A percentile compares a stretch with the other conserved stretches of the same genome.
These are phyloP conservation scores for Cantharis nigra DNA, from an alignment of 2,888 invertebrate species.

Conservation along the genomic window DNA sequence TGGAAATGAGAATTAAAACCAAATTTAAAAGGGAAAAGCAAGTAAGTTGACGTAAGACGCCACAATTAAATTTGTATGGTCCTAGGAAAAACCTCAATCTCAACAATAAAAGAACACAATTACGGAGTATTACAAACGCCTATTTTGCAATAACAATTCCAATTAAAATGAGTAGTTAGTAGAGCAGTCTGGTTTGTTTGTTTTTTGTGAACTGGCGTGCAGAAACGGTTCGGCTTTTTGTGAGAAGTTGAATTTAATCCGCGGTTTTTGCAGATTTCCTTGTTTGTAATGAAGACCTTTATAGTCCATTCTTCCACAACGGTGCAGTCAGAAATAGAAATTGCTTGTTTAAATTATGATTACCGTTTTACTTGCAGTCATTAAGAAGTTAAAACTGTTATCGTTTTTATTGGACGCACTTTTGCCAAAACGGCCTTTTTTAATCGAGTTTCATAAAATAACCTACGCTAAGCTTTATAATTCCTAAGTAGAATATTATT, in stretches of 20 bases:
- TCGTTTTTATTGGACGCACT: conserved; percentile 13
- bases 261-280: conserved; percentile 27
- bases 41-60: background rate
- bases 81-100: background rate
- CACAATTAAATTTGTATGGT: background rate
- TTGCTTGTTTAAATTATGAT: conserved; percentile 22
- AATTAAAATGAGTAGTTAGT: conserved; percentile 28
- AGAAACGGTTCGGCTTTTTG: conserved; percentile 14
- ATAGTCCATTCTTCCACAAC: conserved; percentile 19
- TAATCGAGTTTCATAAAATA: background rate
- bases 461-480: background rate
- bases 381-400: conserved; percentile 6
- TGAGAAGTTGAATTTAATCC: conserved; percentile 25
- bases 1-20: background rate
- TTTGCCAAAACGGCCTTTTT: background rate
- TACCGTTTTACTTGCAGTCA: conserved; percentile 10
- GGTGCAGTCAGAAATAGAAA: conserved; percentile 7
- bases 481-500: background rate
- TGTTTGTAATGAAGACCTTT: conserved; percentile 30
- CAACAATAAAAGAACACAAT: background rate
- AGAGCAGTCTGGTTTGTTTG: conserved; percentile 14
- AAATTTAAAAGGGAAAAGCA: background rate
- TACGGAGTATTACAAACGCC: conserved; percentile 12
- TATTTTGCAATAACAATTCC: conserved; percentile 25
- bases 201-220: conserved; percentile 9